These are phyloP conservation scores for Melanerpes formicivorus DNA, from an alignment of 2,113 vertebrate genomes.

Conservation along the genomic window DNA sequence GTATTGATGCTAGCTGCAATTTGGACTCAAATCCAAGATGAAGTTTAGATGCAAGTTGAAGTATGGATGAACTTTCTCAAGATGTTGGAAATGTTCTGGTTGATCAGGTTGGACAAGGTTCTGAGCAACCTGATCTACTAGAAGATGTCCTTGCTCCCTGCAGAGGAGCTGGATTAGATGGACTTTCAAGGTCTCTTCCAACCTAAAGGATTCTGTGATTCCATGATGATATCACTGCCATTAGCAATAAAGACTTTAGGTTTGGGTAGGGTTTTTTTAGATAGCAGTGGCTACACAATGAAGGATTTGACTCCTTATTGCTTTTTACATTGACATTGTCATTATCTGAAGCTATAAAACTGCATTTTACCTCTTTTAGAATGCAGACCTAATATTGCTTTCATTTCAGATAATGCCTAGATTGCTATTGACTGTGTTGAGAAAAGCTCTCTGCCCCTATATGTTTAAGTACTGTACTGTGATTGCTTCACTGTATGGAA, in stretches of 20 bases:
- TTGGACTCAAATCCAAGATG: background rate
- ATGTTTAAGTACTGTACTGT: conserved; percentile 24
- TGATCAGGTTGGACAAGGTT: background rate
- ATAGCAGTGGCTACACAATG: background rate
- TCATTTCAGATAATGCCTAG: conserved; percentile 53
- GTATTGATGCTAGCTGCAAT: background rate
- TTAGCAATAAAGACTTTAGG: background rate
- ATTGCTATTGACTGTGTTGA: conserved; percentile 18
- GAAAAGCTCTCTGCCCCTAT: background rate
- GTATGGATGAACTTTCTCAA: background rate
- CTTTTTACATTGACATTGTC: conserved; percentile 26
- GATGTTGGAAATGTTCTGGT: background rate
- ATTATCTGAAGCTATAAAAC: conserved; percentile 41
- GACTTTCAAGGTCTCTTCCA: too few relatives aligned
- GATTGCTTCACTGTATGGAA: conserved; percentile 36
- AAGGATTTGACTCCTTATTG: conserved; percentile 2
- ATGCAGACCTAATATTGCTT: conserved; percentile 19
- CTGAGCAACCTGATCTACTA: too few relatives aligned
- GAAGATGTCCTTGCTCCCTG: too few relatives aligned
- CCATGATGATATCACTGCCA: background rate
- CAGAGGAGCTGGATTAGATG: too few relatives aligned
- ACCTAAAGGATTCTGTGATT: too few relatives aligned
- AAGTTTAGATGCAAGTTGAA: background rate
- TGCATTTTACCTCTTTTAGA: conserved; percentile 14
- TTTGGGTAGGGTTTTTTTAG: background rate